Evolutionary conservation across 2,797 vertebrate genomes (phyloP).

Genomic region (Dendrocincla tyrannina): DNA sequence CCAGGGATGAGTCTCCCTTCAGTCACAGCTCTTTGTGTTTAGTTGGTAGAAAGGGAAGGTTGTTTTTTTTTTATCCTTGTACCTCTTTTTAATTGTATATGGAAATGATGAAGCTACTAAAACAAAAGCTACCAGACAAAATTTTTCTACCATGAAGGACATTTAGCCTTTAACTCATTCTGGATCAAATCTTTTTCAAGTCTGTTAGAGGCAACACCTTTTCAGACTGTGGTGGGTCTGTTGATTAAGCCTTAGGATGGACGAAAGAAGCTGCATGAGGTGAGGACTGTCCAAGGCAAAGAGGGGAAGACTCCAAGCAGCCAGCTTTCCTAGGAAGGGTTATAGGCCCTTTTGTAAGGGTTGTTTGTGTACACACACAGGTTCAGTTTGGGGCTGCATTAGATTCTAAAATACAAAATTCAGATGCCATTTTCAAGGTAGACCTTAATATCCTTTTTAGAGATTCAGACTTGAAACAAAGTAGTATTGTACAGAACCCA

Average conservation of each 20-base stretch:
- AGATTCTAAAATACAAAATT: background rate
- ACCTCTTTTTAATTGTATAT: background rate
- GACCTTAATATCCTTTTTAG: background rate
- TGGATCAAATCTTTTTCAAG: background rate
- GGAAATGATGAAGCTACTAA: background rate
- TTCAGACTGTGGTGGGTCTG: background rate
- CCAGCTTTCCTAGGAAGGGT: background rate
- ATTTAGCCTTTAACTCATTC: background rate
- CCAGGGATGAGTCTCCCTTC: background rate
- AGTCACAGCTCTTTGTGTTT: background rate
- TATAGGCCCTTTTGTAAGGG: background rate
- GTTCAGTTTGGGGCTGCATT: background rate
- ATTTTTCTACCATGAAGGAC: background rate
- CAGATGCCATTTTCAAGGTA: background rate
- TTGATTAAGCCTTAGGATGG: background rate
- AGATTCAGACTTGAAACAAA: background rate
- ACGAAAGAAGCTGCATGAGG: background rate
- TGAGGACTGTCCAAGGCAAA: background rate
- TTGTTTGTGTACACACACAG: background rate
- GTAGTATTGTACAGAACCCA: background rate
- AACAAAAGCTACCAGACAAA: background rate
- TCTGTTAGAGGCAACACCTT: background rate
- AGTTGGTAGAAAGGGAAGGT: background rate
- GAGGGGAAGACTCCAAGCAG: background rate
- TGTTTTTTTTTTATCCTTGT: fast-evolving